phyloP scores from a whole-genome alignment of 2,888 invertebrate species.

The Chloromyia formosa region DNA sequence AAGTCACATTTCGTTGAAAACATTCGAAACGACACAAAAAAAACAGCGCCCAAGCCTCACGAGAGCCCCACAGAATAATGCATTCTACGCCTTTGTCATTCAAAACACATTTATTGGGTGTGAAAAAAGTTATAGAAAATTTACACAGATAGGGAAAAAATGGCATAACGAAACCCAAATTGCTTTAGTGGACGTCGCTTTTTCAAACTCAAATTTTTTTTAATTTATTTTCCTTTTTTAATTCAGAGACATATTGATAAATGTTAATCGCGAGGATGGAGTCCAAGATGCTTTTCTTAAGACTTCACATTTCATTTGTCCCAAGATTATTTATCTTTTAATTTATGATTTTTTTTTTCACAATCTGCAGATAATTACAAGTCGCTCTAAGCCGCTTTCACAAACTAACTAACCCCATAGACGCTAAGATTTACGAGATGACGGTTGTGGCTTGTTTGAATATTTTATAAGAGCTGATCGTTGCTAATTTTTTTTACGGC shows the following conservation, averaged over 20 bases:
- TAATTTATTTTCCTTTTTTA: no score
- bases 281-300: neutral
- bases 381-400: slow-evolving; percentile 14
- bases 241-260: neutral
- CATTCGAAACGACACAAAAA: no score
- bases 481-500: neutral
- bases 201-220: no score
- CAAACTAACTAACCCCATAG: slow-evolving; percentile 21
- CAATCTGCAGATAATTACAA: slow-evolving; percentile 29
- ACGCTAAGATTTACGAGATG: slow-evolving; percentile 21
- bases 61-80: neutral
- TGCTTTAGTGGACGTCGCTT: no score
- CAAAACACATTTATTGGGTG: slow-evolving; percentile 37
- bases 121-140: slow-evolving; percentile 7
- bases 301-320: neutral
- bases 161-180: neutral
- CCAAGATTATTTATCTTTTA: slow-evolving; percentile 12
- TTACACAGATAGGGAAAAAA: neutral
- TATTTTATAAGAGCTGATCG: neutral
- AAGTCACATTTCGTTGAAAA: neutral
- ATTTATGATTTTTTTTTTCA: slow-evolving; percentile 18
- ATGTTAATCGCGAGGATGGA: neutral
- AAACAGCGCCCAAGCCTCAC: neutral
- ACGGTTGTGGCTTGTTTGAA: neutral
- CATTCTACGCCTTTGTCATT: slow-evolving; percentile 30